Evolutionary conservation across 2,113 vertebrate species (phyloP).

Genomic region (Fulmarus glacialis): DNA sequence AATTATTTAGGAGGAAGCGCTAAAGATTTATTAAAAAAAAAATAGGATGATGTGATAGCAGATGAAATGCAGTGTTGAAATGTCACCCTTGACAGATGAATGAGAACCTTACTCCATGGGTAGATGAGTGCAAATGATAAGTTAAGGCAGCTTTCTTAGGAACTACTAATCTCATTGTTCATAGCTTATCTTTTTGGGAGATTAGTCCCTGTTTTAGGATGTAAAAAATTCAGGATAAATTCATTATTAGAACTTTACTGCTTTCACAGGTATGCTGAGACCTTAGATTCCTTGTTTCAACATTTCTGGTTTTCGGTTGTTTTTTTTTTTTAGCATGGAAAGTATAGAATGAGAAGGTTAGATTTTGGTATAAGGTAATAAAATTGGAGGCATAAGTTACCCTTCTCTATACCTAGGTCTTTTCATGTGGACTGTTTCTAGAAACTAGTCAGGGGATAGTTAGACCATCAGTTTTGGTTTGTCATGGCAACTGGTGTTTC

Average conservation of each 20-base stretch:
- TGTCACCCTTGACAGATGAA: background rate
- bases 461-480: background rate
- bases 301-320: background rate
- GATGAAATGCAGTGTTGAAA: background rate
- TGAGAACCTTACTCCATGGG: background rate
- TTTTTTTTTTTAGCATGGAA: background rate
- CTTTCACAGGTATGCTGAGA: background rate
- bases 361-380: background rate
- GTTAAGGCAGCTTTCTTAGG: background rate
- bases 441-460: background rate
- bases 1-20: background rate
- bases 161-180: background rate
- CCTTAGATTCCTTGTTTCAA: background rate
- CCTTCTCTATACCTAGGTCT: background rate
- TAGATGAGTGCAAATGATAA: background rate
- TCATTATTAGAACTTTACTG: background rate
- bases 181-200: background rate
- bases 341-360: background rate
- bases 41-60: background rate
- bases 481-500: background rate
- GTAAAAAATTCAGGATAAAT: background rate
- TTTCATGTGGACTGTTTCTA: background rate
- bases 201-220: background rate
- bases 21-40: background rate
- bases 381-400: background rate